phyloP scores from a whole-genome alignment of 2,797 vertebrate species.

The Melanotaenia maccullochi region DNA sequence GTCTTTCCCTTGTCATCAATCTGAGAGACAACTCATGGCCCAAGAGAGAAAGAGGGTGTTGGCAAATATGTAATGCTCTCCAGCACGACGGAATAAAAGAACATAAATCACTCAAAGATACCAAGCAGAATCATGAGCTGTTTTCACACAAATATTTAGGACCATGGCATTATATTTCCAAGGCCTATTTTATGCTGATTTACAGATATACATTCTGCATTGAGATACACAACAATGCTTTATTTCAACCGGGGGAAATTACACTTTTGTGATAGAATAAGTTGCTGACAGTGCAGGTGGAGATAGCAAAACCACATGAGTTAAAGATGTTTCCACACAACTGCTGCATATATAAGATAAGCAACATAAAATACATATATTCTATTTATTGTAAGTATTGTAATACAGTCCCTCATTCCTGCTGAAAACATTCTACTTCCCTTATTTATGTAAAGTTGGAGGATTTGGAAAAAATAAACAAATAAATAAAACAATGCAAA shows the following conservation, averaged over 20 bases:
- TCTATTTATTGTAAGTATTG: neutral
- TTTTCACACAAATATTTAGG: conserved; percentile 47
- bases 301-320: conserved; percentile 51
- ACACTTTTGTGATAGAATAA: conserved; percentile 49
- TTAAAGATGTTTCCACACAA: conserved; percentile 1
- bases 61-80: conserved; percentile 51
- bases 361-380: conserved; percentile 8
- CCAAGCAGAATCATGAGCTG: conserved; percentile 34
- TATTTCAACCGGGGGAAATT: conserved; percentile 57
- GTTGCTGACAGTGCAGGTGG: conserved; percentile 65
- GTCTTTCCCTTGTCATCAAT: conserved; percentile 73
- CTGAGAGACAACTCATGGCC: conserved; percentile 70
- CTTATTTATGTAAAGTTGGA: neutral
- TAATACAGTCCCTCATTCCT: neutral
- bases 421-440: conserved; percentile 1
- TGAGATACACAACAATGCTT: conserved; percentile 52
- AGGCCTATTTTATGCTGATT: conserved; percentile 38
- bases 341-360: neutral
- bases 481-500: neutral
- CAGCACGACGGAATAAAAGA: conserved; percentile 20
- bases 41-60: conserved; percentile 58
- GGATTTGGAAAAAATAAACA: neutral
- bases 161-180: conserved; percentile 38
- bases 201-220: conserved; percentile 50
- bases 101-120: conserved; percentile 54